Evolutionary conservation across 2,797 vertebrate genomes (phyloP), one percentile per base, ranked within the genome.

Genomic region (Neolamprologus multifasciatus): DNA sequence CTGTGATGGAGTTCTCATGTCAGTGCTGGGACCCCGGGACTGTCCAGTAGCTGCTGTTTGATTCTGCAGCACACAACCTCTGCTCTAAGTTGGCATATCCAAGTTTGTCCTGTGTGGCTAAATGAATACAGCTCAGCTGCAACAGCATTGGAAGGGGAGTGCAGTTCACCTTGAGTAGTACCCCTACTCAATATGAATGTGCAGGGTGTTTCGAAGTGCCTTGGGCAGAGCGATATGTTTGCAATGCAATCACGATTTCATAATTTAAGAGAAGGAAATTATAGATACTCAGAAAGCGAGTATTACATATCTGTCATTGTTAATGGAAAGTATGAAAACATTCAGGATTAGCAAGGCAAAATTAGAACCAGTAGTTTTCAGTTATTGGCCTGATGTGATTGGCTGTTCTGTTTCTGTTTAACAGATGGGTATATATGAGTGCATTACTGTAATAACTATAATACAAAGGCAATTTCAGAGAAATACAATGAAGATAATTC

Each of bases 1-100:
- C 77, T 92, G 88, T 90, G 90, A 92, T 93, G 84, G 86, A 93
- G 87, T 88, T 92, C 59, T 87, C 67, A 19, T 89, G 91, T 90
- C 87, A 90, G 83, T 76, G 59, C 71, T 81, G 91, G 87, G 84
- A 90, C 80, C 79, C 67, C 52, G 88, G 83, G 86, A 88, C 84
- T 79, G 50, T 88, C 79, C 43, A 10, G 43, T 7, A 19, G 83
- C 83, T 84, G 82, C 82, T 23, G 67, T 87, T 85, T 88, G 83
- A 88, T 86, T 93, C 81, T 64, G 21, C 67, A 84, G 54, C 81
- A 23, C 77, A 81, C 86, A 48, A 84, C 78, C 74, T 90, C 88
- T 85, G 80, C 92, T 89, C 81, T 74, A 64, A 81, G 80, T 23
- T 69, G 79, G 62, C 80, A 17, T 36, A 38, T 79, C 78, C 59